phyloP scores from a whole-genome alignment of 2,113 vertebrate genomes.

The Pluvianellus socialis region DNA sequence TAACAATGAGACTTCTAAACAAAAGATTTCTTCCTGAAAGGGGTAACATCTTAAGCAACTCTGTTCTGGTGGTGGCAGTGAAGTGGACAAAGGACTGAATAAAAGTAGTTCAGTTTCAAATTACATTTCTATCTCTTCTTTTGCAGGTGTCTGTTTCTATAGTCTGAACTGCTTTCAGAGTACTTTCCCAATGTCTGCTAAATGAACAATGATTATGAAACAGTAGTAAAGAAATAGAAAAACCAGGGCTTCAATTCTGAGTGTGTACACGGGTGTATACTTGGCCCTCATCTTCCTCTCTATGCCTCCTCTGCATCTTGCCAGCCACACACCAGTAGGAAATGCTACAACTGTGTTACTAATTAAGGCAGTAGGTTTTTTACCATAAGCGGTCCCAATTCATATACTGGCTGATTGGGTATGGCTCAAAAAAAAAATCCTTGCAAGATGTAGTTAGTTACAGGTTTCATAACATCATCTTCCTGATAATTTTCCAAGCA shows the following conservation, averaged over 20 bases:
- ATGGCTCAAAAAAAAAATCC: neutral
- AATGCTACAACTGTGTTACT: neutral
- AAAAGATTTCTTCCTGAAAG: neutral
- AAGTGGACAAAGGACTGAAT: neutral
- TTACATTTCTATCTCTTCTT: neutral
- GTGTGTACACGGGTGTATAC: neutral
- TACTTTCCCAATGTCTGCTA: neutral
- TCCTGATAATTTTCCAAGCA: neutral
- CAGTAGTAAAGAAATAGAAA: neutral
- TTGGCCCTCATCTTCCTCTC: neutral
- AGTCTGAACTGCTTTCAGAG: neutral
- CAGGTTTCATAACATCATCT: neutral
- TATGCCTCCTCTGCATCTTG: neutral
- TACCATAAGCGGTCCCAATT: accelerated
- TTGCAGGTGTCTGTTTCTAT: neutral
- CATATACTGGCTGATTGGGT: neutral
- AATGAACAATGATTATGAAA: neutral
- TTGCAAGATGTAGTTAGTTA: neutral
- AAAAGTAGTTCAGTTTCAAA: neutral
- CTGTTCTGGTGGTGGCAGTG: neutral
- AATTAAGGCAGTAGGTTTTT: neutral
- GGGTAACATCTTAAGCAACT: neutral
- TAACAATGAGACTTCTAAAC: neutral
- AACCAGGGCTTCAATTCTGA: neutral
- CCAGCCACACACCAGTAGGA: neutral